These are phyloP conservation scores for Turnix velox DNA, from an alignment of 2,113 vertebrate species.

Conservation along the genomic window DNA sequence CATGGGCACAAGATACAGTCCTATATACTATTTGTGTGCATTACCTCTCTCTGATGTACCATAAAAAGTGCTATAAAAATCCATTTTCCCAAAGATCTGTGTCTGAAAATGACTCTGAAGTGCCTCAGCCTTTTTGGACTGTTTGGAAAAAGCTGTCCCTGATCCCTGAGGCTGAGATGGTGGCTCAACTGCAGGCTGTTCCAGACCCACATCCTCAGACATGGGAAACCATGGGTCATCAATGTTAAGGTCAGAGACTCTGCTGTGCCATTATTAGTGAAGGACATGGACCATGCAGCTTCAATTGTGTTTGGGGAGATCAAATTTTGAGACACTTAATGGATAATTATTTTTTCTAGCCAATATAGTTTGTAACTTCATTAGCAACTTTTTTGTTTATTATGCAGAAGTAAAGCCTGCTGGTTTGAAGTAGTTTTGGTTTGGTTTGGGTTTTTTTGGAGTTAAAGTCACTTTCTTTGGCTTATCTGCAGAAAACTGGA, in stretches of 20 bases:
- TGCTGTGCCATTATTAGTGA: not conserved
- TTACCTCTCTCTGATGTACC: not conserved
- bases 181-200: not conserved
- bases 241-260: not conserved
- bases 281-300: not conserved
- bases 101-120: not conserved
- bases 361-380: not conserved
- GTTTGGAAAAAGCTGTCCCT: not conserved
- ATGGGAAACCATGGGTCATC: not conserved
- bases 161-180: not conserved
- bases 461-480: not conserved
- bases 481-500: not conserved
- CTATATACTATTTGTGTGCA: not conserved
- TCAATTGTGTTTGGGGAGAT: not conserved
- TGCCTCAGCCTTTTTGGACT: not conserved
- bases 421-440: not conserved
- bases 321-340: not conserved
- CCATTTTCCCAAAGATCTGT: not conserved
- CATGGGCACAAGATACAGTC: fast-evolving
- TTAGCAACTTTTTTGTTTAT: not conserved
- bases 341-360: not conserved
- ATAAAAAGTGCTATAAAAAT: not conserved
- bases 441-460: not conserved
- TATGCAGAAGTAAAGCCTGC: not conserved
- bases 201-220: not conserved